Evolutionary conservation across 2,797 vertebrate species (phyloP), one percentile per base, ranked within the genome.

Genomic region (Orientallactaga sibirica): DNA sequence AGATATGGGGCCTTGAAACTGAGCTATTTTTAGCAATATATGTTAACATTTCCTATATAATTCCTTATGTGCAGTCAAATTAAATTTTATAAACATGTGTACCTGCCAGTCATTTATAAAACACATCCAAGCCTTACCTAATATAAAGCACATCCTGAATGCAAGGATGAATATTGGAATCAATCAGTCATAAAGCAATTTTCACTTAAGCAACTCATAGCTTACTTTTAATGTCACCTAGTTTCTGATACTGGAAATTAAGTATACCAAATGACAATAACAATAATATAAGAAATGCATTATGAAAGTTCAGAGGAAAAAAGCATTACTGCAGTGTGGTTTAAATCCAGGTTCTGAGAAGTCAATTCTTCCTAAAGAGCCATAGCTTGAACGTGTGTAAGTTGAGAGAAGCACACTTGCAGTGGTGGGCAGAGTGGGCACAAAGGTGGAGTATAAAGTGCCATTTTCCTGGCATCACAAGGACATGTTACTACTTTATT

Each of bases 61-160:
- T 81, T 61, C 27, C 27, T 92, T 88, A 41, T 66, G 8, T 25
- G 58, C 25, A 76, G 8, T 27, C 68, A n/a, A 25, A 89, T 82
- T 74, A 41, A 91, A 66, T 95, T 71, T 92, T 75, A 84, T 64
- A 73, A 52, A 33, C 24, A 75, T 74, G 52, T 55, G 82, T 15
- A 66, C 85, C 85, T 88, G 85, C 52, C 86, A 85, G 25, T 85
- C 20, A 62, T 61, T 83, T 90, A 37, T 64, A 22, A 93, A 88
- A 88, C 41, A n/a, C 1, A 48, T 55, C 55, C 68, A 85, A 68
- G 85, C 19, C 20, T 78, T 67, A 75, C 16, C 62, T 70, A 67
- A 27, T 67, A 62, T 14, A 64, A 90, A 95, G 70, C 67, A 4
- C 0, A 6, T 14, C 7, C 58, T 77, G 48, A 93, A 76, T 19